These are phyloP conservation scores for Tipula helvola DNA, from an alignment of 2,888 invertebrate genomes.

Conservation along the genomic window DNA sequence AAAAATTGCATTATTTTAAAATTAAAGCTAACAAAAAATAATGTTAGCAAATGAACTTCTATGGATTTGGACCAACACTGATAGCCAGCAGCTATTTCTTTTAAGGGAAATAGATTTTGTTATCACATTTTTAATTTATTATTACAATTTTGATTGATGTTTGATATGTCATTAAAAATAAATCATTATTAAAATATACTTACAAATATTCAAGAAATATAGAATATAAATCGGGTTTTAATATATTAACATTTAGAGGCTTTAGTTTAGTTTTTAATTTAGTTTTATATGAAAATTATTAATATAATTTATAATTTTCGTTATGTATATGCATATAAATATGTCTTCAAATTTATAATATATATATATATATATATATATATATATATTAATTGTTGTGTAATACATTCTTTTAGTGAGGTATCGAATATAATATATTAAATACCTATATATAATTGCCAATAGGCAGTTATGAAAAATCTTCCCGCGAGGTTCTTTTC, in stretches of 20 bases:
- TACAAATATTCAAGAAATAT: background rate
- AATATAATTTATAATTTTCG: background rate
- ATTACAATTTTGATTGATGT: background rate
- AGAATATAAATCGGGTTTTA: background rate
- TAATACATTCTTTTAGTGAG: too few species aligned
- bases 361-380: too few species aligned
- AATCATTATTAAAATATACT: background rate
- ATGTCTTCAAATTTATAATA: background rate
- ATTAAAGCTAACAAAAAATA: too few species aligned
- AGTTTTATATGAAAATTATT: background rate
- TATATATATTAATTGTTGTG: too few species aligned
- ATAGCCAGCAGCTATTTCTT: background rate
- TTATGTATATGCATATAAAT: background rate
- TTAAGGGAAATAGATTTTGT: background rate
- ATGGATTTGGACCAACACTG: background rate
- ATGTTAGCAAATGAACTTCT: too few species aligned
- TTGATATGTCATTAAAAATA: background rate
- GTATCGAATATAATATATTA: too few species aligned
- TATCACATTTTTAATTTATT: background rate
- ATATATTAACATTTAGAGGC: conserved; percentile 7
- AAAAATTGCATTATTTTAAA: too few species aligned
- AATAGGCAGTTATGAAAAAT: too few species aligned
- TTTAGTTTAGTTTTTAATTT: background rate
- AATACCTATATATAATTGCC: too few species aligned
- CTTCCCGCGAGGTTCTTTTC: too few species aligned